Percentiles rank a stretch among this genome's conserved stretches.
These are phyloP conservation scores for Hippoglossus hippoglossus DNA, from an alignment of 2,797 vertebrate genomes.

Conservation along the genomic window DNA sequence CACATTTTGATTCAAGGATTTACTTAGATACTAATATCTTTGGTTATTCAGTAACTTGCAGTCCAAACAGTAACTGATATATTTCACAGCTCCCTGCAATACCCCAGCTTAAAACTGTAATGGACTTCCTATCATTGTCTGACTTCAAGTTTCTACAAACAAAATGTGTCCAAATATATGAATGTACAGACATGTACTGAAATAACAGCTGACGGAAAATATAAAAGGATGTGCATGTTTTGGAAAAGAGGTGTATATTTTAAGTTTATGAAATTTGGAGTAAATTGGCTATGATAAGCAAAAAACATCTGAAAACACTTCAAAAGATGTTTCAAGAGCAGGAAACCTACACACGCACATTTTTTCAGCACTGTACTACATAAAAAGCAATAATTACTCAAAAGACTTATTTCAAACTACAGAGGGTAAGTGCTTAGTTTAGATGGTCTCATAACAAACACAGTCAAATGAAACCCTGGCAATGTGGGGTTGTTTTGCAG, in stretches of 20 bases:
- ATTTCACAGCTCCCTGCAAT: neutral
- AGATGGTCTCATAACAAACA: neutral
- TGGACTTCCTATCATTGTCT: neutral
- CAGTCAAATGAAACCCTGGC: constrained; percentile 39
- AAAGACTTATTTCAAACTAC: neutral
- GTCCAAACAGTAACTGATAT: neutral
- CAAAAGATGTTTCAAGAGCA: neutral
- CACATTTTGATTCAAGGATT: neutral
- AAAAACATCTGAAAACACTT: neutral
- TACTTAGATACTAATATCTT: neutral
- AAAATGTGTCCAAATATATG: neutral
- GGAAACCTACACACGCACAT: neutral
- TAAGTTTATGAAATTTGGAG: no score
- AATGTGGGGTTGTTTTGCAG: constrained; percentile 62
- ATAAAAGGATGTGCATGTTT: no score
- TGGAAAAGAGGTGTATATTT: no score
- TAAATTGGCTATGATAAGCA: no score
- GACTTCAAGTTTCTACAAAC: neutral
- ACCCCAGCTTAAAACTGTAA: neutral
- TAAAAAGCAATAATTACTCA: neutral
- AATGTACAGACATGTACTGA: no score
- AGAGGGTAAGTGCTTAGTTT: neutral
- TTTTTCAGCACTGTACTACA: neutral
- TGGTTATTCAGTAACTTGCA: neutral
- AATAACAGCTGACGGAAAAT: no score